phyloP scores from a whole-genome alignment of 1,140 invertebrate genomes.

The Protaetia brevitarsis region DNA sequence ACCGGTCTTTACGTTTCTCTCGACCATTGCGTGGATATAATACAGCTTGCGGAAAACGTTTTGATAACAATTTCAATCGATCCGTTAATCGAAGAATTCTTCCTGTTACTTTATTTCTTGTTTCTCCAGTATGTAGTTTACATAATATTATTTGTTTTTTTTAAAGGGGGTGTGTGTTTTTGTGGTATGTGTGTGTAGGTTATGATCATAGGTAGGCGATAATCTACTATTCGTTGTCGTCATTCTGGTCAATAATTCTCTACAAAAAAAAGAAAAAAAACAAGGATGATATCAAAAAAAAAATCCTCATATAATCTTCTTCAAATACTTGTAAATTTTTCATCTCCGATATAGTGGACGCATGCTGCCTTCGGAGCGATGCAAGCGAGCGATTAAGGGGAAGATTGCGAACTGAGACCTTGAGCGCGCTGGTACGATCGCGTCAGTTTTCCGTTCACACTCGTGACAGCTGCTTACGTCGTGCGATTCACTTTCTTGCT shows the following conservation, averaged over 20 bases:
- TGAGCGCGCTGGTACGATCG: slow-evolving; percentile 46
- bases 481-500: slow-evolving; percentile 30
- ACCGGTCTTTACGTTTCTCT: no score
- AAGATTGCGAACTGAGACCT: slow-evolving; percentile 48
- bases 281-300: slow-evolving; percentile 1
- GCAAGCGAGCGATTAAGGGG: slow-evolving; percentile 55
- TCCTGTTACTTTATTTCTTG: no score
- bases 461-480: slow-evolving; percentile 49
- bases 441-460: slow-evolving; percentile 49
- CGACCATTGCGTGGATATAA: no score
- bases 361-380: slow-evolving; percentile 55
- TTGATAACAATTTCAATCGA: no score
- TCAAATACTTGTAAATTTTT: slow-evolving; percentile 50
- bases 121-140: not conserved
- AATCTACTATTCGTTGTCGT: not conserved
- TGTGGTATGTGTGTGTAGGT: not conserved
- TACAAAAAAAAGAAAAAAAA: not conserved
- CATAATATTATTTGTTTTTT: not conserved
- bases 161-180: not conserved
- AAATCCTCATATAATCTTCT: not conserved
- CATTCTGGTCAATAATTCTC: slow-evolving; percentile 5
- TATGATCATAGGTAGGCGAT: not conserved
- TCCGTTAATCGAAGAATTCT: no score
- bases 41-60: no score
- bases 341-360: slow-evolving; percentile 49